Conservation (phyloP, 2,113 vertebrate species). For the Cyanocitta stelleri region DNA sequence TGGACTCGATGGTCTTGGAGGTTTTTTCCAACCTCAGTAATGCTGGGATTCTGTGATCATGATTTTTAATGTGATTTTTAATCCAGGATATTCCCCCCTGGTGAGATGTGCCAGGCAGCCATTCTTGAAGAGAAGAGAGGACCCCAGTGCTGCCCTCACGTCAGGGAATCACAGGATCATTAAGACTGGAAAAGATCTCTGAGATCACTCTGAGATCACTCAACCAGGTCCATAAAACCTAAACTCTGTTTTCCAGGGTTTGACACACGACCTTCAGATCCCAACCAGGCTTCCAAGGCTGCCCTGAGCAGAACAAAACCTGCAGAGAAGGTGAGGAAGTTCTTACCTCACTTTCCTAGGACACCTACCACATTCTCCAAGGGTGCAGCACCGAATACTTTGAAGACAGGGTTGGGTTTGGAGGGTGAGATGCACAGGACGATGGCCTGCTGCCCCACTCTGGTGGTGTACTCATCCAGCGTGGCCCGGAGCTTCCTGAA, state of each 20-base stretch:
- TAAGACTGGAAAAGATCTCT: not conserved
- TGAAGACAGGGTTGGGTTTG: constrained; percentile 96
- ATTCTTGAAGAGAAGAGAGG: not conserved
- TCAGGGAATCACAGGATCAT: not conserved
- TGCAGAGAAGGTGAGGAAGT: not conserved
- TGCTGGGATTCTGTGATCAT: not conserved
- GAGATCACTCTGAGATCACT: not conserved
- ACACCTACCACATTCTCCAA: constrained; percentile 95
- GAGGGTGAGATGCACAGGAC: constrained; percentile 96
- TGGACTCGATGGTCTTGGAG: fast-evolving
- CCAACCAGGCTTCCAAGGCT: not conserved
- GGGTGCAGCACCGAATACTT: constrained; percentile 96
- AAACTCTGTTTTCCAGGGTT: not conserved
- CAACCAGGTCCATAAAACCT: not conserved
- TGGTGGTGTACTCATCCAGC: constrained; percentile 94
- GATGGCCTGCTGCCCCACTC: constrained; percentile 97
- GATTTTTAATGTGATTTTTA: not conserved
- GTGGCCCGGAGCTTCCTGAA: constrained; percentile 92
- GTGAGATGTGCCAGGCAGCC: not conserved
- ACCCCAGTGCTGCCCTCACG: not conserved
- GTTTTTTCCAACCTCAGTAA: not conserved
- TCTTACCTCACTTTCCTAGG: fast-evolving
- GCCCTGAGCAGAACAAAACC: not conserved
- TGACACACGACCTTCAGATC: not conserved
- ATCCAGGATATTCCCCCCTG: not conserved